A percentile compares a stretch with the other conserved stretches of the same genome.
Evolutionary conservation across 2,888 invertebrate species (phyloP).

Genomic region (Lottia gigantea): DNA sequence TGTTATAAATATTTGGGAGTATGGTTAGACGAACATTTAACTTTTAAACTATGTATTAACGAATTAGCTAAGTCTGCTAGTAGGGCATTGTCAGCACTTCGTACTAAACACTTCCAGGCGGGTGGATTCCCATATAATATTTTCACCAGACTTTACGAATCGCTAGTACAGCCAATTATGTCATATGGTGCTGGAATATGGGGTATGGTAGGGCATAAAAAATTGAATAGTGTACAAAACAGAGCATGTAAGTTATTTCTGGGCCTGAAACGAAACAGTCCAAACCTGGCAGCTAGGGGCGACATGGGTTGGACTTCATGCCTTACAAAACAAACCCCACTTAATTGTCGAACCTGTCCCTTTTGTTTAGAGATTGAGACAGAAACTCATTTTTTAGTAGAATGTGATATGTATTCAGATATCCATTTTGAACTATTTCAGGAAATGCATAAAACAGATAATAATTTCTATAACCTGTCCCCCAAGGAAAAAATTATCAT

Average conservation of each 20-base stretch:
- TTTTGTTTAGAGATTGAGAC: neutral
- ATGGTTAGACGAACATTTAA: neutral
- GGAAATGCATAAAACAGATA: neutral
- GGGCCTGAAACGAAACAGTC: neutral
- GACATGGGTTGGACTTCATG: neutral
- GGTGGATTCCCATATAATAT: slow-evolving; percentile 2
- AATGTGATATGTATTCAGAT: neutral
- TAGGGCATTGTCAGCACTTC: too few species aligned
- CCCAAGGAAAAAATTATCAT: too few species aligned
- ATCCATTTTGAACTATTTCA: neutral
- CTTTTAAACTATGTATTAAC: too few species aligned
- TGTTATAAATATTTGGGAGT: too few species aligned
- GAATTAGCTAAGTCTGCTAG: too few species aligned
- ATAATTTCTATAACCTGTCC: neutral
- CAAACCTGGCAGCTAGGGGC: neutral
- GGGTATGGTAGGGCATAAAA: neutral
- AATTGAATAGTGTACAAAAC: slow-evolving; percentile 7
- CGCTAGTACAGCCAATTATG: neutral
- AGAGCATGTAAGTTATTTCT: neutral
- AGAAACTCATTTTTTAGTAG: neutral
- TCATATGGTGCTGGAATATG: neutral
- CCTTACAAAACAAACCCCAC: neutral
- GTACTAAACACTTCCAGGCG: neutral
- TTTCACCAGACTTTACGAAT: neutral
- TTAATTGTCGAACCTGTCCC: neutral